A percentile compares a stretch with the other conserved stretches of the same genome.
These are phyloP conservation scores for Drosophila carrolli DNA, from an alignment of 1,140 invertebrate species.

Conservation along the genomic window DNA sequence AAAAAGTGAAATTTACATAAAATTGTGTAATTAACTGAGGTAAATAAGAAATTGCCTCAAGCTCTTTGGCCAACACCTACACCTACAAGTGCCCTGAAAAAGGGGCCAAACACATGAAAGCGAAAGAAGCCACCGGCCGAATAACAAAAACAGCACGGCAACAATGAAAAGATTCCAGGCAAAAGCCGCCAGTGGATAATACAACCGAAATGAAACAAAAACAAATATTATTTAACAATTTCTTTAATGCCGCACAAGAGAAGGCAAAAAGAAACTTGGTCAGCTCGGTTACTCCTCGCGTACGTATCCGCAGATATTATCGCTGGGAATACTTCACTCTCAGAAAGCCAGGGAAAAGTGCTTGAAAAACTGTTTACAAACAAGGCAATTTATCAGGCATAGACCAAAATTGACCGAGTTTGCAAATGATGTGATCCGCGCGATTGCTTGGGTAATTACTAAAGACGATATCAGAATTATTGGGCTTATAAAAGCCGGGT, in stretches of 20 bases:
- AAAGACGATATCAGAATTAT: background rate
- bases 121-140: conserved; percentile 60
- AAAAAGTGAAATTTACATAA: conserved; percentile 81
- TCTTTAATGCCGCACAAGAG: conserved; percentile 24
- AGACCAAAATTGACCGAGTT: background rate
- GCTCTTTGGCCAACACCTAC: conserved; percentile 65
- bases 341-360: conserved; percentile 39
- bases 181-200: conserved; percentile 40
- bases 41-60: conserved; percentile 61
- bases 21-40: conserved; percentile 77
- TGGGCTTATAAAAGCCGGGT: background rate
- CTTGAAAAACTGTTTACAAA: conserved; percentile 56
- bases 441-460: conserved; percentile 14
- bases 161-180: conserved; percentile 33
- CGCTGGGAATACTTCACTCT: conserved; percentile 22
- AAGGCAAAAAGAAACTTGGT: conserved; percentile 67
- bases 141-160: conserved; percentile 27
- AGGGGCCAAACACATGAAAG: conserved; percentile 40
- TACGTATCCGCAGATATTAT: conserved; percentile 52
- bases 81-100: conserved; percentile 51
- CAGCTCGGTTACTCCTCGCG: conserved; percentile 39
- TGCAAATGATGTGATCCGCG: background rate
- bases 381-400: conserved; percentile 56
- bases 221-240: conserved; percentile 72
- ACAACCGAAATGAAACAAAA: conserved; percentile 37